A percentile compares a stretch with the other conserved stretches of the same genome.
These are phyloP conservation scores for Drosophila suboccidentalis DNA, from an alignment of 2,888 invertebrate genomes.

Conservation along the genomic window DNA sequence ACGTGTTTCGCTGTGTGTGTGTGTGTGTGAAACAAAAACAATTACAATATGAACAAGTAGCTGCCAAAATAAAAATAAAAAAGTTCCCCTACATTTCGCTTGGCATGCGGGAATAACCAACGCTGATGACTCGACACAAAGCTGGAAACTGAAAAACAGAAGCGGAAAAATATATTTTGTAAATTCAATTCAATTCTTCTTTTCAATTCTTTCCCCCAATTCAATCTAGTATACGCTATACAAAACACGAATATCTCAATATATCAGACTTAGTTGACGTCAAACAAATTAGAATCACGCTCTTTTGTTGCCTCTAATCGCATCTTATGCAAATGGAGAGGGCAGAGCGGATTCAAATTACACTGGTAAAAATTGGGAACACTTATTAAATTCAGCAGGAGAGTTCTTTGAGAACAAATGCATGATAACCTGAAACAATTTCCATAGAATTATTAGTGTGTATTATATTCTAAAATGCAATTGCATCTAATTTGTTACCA, in stretches of 20 bases:
- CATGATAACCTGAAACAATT: background rate
- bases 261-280: slow-evolving; percentile 43
- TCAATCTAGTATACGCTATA: background rate
- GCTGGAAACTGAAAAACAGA: slow-evolving; percentile 4
- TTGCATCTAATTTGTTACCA: no score
- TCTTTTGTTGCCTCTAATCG: slow-evolving; percentile 22
- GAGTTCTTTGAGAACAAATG: background rate
- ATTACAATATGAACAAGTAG: slow-evolving; percentile 45
- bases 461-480: no score
- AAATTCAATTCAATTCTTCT: slow-evolving; percentile 5
- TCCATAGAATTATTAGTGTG: no score
- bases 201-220: background rate
- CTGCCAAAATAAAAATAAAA: slow-evolving; percentile 30
- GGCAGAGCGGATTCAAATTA: background rate
- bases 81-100: slow-evolving; percentile 35
- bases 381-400: background rate
- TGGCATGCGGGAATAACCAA: slow-evolving; percentile 15
- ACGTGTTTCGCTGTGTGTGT: slow-evolving; percentile 7
- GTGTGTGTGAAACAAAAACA: slow-evolving; percentile 31
- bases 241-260: slow-evolving; percentile 14
- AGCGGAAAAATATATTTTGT: slow-evolving; percentile 17
- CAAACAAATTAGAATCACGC: slow-evolving; percentile 28
- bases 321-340: slow-evolving; percentile 38
- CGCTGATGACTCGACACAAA: slow-evolving; percentile 7
- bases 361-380: background rate